These are phyloP conservation scores for Anastrepha ludens DNA, from an alignment of 1,140 invertebrate genomes.

Conservation along the genomic window DNA sequence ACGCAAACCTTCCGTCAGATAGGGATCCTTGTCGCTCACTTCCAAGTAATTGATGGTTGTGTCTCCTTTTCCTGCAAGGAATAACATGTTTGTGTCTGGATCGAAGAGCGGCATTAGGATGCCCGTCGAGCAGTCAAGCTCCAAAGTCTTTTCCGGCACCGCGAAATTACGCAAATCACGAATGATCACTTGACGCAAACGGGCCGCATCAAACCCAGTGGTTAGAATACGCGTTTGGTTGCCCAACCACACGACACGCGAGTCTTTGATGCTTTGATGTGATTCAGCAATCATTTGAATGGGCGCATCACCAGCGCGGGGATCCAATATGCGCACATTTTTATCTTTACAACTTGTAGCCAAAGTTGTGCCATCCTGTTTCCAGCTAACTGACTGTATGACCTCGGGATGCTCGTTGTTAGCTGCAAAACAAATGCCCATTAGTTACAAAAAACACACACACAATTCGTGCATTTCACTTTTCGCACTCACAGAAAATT, in stretches of 20 bases:
- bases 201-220: slow-evolving; percentile 85
- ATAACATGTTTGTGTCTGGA: slow-evolving; percentile 94
- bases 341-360: slow-evolving; percentile 89
- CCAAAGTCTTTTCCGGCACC: slow-evolving; percentile 85
- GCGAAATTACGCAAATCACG: slow-evolving; percentile 89
- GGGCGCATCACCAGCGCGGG: slow-evolving; percentile 78
- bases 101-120: slow-evolving; percentile 93
- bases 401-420: slow-evolving; percentile 87
- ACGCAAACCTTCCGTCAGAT: slow-evolving; percentile 83
- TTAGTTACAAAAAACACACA: not conserved
- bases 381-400: slow-evolving; percentile 90
- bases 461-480: not conserved
- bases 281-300: slow-evolving; percentile 82
- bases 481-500: slow-evolving; percentile 80
- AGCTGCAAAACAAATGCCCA: slow-evolving; percentile 74
- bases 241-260: slow-evolving; percentile 91
- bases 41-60: slow-evolving; percentile 91
- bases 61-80: slow-evolving; percentile 94
- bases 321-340: slow-evolving; percentile 87
- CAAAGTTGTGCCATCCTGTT: slow-evolving; percentile 85
- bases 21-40: slow-evolving; percentile 88
- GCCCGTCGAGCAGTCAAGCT: slow-evolving; percentile 92
- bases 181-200: slow-evolving; percentile 89
- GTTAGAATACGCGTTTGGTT: slow-evolving; percentile 87
- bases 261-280: slow-evolving; percentile 93